phyloP scores from a whole-genome alignment of 2,797 vertebrate species.

The Perodicticus potto region DNA sequence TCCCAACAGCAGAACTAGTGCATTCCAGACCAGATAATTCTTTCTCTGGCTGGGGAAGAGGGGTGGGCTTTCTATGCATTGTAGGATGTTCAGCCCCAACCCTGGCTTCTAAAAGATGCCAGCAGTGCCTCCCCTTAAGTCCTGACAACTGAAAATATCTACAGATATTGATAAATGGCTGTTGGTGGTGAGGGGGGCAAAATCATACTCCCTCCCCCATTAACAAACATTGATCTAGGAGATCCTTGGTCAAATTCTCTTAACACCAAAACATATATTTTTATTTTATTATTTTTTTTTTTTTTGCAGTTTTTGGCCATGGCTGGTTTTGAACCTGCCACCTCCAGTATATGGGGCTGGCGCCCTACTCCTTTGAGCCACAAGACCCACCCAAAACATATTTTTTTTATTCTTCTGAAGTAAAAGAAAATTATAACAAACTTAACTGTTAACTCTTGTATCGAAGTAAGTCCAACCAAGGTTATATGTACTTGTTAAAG shows the following conservation, averaged over 20 bases:
- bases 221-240: constrained; percentile 5
- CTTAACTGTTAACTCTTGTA: background rate
- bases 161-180: background rate
- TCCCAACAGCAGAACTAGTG: background rate
- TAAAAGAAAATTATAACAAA: constrained; percentile 1
- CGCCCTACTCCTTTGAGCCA: no score
- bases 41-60: background rate
- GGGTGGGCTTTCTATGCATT: no score
- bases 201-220: background rate
- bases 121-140: background rate
- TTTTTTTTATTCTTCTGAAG: background rate
- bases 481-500: background rate
- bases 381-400: no score
- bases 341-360: no score
- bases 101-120: background rate
- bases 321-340: no score
- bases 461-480: background rate
- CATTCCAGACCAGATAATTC: background rate
- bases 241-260: background rate
- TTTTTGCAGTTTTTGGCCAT: no score
- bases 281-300: no score
- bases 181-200: background rate
- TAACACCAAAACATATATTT: background rate
- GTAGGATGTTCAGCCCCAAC: background rate
- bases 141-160: constrained; percentile 10